These are phyloP conservation scores for Macrochelys suwanniensis DNA, from an alignment of 2,797 vertebrate genomes.

Conservation along the genomic window DNA sequence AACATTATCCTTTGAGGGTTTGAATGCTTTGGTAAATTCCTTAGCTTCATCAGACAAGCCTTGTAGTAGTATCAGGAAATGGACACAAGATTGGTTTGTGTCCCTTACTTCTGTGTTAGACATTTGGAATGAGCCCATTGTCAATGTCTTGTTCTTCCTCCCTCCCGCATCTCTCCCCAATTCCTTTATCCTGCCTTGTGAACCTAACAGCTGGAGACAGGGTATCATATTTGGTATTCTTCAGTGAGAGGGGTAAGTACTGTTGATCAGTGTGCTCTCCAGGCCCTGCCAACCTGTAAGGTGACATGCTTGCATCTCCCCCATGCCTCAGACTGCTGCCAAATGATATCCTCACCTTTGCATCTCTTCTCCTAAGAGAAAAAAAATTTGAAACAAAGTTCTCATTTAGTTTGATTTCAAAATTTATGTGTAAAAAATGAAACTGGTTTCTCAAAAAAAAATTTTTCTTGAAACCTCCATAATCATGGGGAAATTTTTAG, in stretches of 20 bases:
- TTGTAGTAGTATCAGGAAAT: not conserved
- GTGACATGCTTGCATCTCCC: not conserved
- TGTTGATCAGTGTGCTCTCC: not conserved
- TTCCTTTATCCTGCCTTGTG: not conserved
- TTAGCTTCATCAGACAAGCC: not conserved
- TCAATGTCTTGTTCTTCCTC: not conserved
- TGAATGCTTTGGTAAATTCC: not conserved
- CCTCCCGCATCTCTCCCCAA: not conserved
- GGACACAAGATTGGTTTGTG: not conserved
- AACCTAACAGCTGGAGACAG: not conserved
- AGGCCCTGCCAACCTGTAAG: not conserved
- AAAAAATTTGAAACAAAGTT: not conserved
- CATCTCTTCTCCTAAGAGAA: not conserved
- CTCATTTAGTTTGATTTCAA: not conserved
- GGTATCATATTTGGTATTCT: not conserved
- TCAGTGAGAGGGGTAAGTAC: not conserved
- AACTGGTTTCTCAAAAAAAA: not conserved
- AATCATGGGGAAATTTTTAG: not conserved
- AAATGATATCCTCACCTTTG: not conserved
- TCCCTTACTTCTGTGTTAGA: not conserved
- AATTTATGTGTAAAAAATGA: not conserved
- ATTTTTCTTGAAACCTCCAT: not conserved
- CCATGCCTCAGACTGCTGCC: not conserved
- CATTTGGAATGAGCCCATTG: not conserved
- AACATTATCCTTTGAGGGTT: not conserved